Base-by-base conservation (phyloP, 2,797 vertebrate species). In the Sebastes oblongus region DNA sequence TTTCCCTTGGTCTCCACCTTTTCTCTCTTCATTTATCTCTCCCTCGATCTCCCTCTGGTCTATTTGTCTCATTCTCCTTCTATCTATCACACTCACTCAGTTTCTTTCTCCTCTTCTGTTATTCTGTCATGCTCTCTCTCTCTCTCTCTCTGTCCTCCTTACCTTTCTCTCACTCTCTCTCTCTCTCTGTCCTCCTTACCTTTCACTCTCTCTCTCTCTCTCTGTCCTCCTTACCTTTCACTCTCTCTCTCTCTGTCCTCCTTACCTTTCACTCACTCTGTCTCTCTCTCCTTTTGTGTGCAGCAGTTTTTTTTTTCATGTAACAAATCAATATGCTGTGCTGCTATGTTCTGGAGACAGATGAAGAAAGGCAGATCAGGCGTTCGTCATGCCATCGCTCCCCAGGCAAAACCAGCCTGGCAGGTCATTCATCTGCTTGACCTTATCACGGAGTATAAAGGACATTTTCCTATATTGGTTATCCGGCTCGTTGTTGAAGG, bases 341-440 rank as follows among this genome's bases (percentile, higher is more conserved):
- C 66, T 16, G 79, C 54, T 59, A 1, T 76, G 67, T 61, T 76
- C 12, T 59, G 1, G 3, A 75, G 86, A 69, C 66, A 22, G 74
- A 87, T 74, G 75, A 56, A 59, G 13, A 77, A 78, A 66, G 68
- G 76, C 75, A 67, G 72, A 83, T 80, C 75, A 78, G 77, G 50
- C 27, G 32, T 80, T 60, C 3, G 60, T 85, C 86, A 83, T 72
- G 73, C 73, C 73, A 16, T 60, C 50, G 12, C 64, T 87, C 83
- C 80, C 82, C 66, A 56, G 81, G 75, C 79, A 72, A 69, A 24
- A 5, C 10, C 24, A 2, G 22, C 24, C 62, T 78, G 87, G 73
- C 89, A 83, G 85, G 54, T 85, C 83, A 27, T 91, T 85, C 75
- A 65, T 88, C 88, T 86, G 66, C 22, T 62, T 58, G 85, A 92